Evolutionary conservation across 2,888 invertebrate species (phyloP).

Genomic region (Eubasilissa splendida): DNA sequence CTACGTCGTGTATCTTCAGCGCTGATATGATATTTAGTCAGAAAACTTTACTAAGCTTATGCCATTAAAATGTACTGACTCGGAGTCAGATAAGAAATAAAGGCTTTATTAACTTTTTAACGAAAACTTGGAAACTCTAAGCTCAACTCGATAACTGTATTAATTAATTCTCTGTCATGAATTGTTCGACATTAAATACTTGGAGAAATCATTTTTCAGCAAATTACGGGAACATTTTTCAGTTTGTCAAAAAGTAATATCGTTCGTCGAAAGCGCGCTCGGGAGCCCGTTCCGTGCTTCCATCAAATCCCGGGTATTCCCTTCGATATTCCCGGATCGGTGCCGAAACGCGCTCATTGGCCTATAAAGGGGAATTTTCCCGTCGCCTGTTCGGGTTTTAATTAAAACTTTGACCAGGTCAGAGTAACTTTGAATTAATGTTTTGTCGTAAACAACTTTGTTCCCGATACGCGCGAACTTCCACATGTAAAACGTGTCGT

Average conservation of each 20-base stretch:
- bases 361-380: conserved; percentile 40
- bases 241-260: conserved; percentile 8
- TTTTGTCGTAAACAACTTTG: conserved; percentile 55
- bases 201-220: neutral
- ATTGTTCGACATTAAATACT: neutral
- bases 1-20: too few species aligned
- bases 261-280: neutral
- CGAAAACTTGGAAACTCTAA: too few species aligned
- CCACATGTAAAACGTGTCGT: conserved; percentile 23
- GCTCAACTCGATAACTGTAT: too few species aligned
- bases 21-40: too few species aligned
- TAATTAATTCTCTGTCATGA: neutral
- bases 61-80: too few species aligned
- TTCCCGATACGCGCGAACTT: conserved; percentile 41
- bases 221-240: conserved; percentile 15
- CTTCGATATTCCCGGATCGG: conserved; percentile 5
- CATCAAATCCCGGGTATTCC: neutral
- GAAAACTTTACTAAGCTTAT: too few species aligned
- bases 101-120: too few species aligned
- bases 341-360: conserved; percentile 29
- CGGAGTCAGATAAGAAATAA: too few species aligned
- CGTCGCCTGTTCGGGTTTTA: conserved; percentile 47
- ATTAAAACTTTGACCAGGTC: conserved; percentile 56
- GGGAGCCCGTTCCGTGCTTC: neutral
- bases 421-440: conserved; percentile 53